Base-by-base conservation (phyloP, 92 coral and sea anemone genomes). In the Siderastrea radians region DNA sequence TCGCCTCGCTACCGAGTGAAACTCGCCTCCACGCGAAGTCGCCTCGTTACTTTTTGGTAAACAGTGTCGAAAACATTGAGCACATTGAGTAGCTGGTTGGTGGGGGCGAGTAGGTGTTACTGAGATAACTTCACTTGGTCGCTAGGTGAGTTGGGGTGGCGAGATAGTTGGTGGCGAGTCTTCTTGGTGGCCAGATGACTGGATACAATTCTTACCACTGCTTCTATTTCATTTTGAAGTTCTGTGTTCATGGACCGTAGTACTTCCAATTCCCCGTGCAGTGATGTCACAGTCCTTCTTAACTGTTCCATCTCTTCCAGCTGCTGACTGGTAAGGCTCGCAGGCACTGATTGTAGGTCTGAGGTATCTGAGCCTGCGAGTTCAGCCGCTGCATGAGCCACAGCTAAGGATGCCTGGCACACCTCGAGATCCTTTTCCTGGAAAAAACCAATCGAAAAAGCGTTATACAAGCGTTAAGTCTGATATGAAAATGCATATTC, bases 331-430 rank as follows among this genome's bases (percentile, higher is more conserved):
- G 94, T 89, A 46, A 94, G 74, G 66, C 74, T 92, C 59, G 86
- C 72, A 9, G 96, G 77, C 71, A 72, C 92, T 15, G 90, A 65
- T 38, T 78, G 54, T 16, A 86, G 67, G 3, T 86, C 94, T 45
- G 82, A 15, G 7, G 96, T 19, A 45, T 90, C 92, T 13, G 96
- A 77, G 58, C 93, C 96, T 1, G 98, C 94, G 52, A 98, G 93
- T 64, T 93, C 96, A 38, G 99, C 98, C 49, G 99, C 98, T 44
- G 99, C 99, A 19, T 93, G 95, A 49, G 99, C 99, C 12, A 98
- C 98, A 26, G 99, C 98, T 45, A 96, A 86, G 17, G 96, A 97
- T 3, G 99, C 99, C 78, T 98, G 98, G 67, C 92, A 87, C 58
- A 97, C 92, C 74, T 93, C 98, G 3, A 95, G 87, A 51, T 93